Evolutionary conservation across 92 coral and sea anemone genomes (phyloP).

Genomic region (Heteractis magnifica): DNA sequence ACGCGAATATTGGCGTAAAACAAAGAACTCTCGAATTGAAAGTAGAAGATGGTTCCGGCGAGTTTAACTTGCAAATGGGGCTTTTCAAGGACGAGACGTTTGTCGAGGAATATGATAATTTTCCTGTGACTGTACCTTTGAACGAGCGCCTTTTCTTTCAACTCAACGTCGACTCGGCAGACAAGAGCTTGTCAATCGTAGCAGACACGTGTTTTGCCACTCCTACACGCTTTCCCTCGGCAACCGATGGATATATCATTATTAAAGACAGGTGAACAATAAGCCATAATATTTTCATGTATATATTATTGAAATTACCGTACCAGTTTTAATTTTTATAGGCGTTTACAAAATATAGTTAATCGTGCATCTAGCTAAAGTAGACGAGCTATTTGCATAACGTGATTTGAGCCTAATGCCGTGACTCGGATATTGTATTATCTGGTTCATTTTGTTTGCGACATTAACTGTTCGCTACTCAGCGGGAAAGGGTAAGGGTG

Average conservation of each 20-base stretch:
- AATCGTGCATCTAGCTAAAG: no score
- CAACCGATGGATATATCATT: slow-evolving; percentile 20
- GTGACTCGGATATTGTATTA: no score
- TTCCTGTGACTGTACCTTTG: slow-evolving; percentile 56
- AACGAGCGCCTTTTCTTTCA: slow-evolving; percentile 59
- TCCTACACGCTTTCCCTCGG: slow-evolving; percentile 39
- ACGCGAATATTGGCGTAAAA: slow-evolving; percentile 25
- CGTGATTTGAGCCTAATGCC: no score
- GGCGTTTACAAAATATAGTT: no score
- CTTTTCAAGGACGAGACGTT: slow-evolving; percentile 43
- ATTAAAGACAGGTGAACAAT: slow-evolving; percentile 42
- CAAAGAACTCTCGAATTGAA: slow-evolving; percentile 17
- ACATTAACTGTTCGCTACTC: no score
- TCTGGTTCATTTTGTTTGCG: no score
- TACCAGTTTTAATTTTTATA: no score
- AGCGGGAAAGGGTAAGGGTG: no score
- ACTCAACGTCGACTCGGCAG: slow-evolving; percentile 50
- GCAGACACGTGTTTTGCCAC: slow-evolving; percentile 72
- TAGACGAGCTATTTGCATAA: no score
- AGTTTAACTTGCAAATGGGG: slow-evolving; percentile 52
- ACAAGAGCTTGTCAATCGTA: slow-evolving; percentile 48
- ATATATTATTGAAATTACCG: no score
- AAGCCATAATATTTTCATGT: no score
- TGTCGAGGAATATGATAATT: slow-evolving; percentile 34
- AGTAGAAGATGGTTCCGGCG: slow-evolving; percentile 53